Conservation (phyloP, 2,888 invertebrate species). For the Aromia moschata region DNA sequence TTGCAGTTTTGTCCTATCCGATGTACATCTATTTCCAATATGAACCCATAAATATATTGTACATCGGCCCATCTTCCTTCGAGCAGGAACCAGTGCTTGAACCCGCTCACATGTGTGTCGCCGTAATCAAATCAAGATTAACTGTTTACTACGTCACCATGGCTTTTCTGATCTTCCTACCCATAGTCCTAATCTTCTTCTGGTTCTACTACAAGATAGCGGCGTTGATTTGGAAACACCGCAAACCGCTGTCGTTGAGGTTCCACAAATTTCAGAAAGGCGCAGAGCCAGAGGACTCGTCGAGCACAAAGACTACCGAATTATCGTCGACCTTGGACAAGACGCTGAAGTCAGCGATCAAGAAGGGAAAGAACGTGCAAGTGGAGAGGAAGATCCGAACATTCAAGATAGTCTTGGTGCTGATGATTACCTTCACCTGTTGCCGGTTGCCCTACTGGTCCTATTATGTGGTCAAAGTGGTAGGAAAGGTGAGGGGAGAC, state of each 20-base stretch:
- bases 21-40: conserved; percentile 59
- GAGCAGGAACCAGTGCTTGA: conserved; percentile 41
- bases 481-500: conserved; percentile 47
- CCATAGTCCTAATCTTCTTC: conserved; percentile 63
- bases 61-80: conserved; percentile 21
- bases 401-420: conserved; percentile 66
- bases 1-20: conserved; percentile 61
- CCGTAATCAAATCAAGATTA: conserved; percentile 44
- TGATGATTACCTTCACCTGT: conserved; percentile 66
- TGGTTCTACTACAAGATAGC: conserved; percentile 66
- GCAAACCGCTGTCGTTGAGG: conserved; percentile 55
- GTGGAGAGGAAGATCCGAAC: conserved; percentile 66
- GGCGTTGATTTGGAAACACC: conserved; percentile 64
- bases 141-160: conserved; percentile 52
- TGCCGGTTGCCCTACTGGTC: conserved; percentile 67
- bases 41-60: conserved; percentile 50
- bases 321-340: conserved; percentile 29
- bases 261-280: conserved; percentile 37
- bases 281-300: conserved; percentile 46
- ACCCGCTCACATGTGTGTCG: conserved; percentile 50
- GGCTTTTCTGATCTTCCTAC: conserved; percentile 62
- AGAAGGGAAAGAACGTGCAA: conserved; percentile 48
- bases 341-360: conserved; percentile 36
- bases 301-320: conserved; percentile 44
- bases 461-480: conserved; percentile 64